These are phyloP conservation scores for Dioctria rufipes DNA, from an alignment of 2,888 invertebrate genomes.

Conservation along the genomic window DNA sequence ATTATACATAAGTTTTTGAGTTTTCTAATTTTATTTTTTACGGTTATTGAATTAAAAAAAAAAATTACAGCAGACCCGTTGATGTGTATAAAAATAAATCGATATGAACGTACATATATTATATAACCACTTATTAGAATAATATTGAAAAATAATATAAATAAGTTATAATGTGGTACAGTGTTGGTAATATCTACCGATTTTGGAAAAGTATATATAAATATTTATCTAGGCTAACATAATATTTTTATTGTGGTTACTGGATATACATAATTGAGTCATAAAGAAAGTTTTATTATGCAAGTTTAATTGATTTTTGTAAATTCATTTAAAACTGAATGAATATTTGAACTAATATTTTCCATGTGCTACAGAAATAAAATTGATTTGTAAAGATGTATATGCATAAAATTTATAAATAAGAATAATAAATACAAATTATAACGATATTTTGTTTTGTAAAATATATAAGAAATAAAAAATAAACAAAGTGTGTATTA, in stretches of 20 bases:
- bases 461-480: too few relatives aligned
- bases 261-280: not conserved
- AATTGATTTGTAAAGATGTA: conserved; percentile 26
- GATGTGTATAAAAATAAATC: conserved; percentile 32
- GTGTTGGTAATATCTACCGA: conserved; percentile 45
- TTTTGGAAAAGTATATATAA: conserved; percentile 28
- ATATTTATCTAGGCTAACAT: not conserved
- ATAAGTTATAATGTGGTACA: conserved; percentile 42
- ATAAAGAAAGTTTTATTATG: not conserved
- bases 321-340: conserved; percentile 31
- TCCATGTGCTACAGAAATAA: conserved; percentile 26
- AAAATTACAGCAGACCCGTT: not conserved
- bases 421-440: conserved; percentile 29
- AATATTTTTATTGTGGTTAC: conserved; percentile 25
- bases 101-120: conserved; percentile 9
- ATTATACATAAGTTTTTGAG: not conserved
- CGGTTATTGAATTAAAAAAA: not conserved
- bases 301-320: conserved; percentile 19
- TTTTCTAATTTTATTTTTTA: conserved; percentile 6
- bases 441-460: not conserved
- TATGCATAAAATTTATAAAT: conserved; percentile 36
- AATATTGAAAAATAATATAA: not conserved
- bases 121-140: conserved; percentile 28
- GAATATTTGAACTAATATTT: conserved; percentile 30
- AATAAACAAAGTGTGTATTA: too few relatives aligned